Evolutionary conservation across 2,113 vertebrate species (phyloP).

Genomic region (Dipodomys stephensi): DNA sequence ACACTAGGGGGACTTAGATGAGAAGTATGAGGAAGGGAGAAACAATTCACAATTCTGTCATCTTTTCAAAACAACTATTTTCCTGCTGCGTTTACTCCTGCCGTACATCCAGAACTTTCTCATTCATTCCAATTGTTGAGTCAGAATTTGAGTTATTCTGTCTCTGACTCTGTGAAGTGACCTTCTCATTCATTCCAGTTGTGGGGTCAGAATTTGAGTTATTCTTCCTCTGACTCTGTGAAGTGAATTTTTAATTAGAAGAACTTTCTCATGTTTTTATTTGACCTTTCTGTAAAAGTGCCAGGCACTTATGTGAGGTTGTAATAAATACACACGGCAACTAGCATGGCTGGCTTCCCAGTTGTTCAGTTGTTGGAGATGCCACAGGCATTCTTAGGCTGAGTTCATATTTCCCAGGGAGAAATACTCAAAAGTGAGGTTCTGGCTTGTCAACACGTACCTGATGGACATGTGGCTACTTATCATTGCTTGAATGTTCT

Average conservation of each 20-base stretch:
- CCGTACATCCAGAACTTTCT: background rate
- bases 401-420: constrained; percentile 60
- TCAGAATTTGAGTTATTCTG: background rate
- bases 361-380: constrained; percentile 22
- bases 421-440: constrained; percentile 14
- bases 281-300: constrained; percentile 8
- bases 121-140: background rate
- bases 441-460: constrained; percentile 35
- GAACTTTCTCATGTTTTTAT: background rate
- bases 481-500: constrained; percentile 54
- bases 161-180: background rate
- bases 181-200: too few species aligned
- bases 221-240: background rate
- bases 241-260: constrained; percentile 39
- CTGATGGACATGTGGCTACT: background rate
- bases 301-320: constrained; percentile 9
- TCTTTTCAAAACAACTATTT: background rate
- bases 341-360: constrained; percentile 38
- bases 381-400: constrained; percentile 54
- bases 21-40: constrained; percentile 15
- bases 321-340: background rate
- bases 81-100: background rate
- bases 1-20: background rate
- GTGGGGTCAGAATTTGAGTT: background rate
- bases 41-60: background rate